Percentiles rank a stretch among this genome's conserved stretches.
Evolutionary conservation across 2,797 vertebrate species (phyloP).

Genomic region (Hozukius guyotensis): DNA sequence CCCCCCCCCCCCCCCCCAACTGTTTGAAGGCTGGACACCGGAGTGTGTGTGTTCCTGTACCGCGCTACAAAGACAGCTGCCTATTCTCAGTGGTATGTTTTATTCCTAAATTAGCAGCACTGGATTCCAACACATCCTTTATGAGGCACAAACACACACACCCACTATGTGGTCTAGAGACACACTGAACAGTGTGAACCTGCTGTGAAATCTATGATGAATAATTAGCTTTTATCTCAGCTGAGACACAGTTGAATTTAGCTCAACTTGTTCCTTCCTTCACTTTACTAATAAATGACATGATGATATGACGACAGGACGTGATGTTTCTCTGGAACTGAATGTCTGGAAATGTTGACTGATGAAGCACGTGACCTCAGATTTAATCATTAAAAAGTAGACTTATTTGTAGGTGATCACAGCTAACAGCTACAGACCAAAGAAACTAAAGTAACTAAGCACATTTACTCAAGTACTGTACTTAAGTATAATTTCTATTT

Average conservation of each 20-base stretch:
- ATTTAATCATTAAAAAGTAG: not conserved
- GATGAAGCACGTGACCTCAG: not conserved
- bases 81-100: slow-evolving; percentile 61
- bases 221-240: slow-evolving; percentile 1
- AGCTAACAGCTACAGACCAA: not conserved
- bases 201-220: not conserved
- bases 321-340: not conserved
- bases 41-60: slow-evolving; percentile 38
- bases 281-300: not conserved
- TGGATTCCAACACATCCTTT: slow-evolving; percentile 63
- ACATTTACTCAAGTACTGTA: too few species aligned
- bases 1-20: not conserved
- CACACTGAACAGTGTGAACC: not conserved
- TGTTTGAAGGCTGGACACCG: slow-evolving; percentile 10
- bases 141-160: not conserved
- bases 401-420: not conserved
- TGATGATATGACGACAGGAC: not conserved
- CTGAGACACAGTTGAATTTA: not conserved
- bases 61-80: slow-evolving; percentile 75
- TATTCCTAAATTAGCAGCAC: slow-evolving; percentile 75
- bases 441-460: not conserved
- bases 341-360: not conserved
- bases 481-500: too few species aligned
- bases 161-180: not conserved
- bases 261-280: not conserved